These are phyloP conservation scores for Nymphalis polychloros DNA, from an alignment of 2,888 invertebrate species.

Conservation along the genomic window DNA sequence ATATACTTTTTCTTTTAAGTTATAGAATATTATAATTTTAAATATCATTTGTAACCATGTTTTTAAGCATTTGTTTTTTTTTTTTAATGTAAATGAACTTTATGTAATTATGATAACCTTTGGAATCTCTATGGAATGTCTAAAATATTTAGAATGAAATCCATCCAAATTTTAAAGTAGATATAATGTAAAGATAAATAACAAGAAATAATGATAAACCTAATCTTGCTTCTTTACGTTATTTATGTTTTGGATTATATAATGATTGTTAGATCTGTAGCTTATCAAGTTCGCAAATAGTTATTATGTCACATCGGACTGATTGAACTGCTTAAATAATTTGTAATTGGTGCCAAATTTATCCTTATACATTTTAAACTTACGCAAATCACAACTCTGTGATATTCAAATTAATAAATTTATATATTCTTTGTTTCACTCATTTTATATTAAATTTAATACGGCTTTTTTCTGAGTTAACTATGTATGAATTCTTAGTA, in stretches of 20 bases:
- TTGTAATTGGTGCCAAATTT: slow-evolving; percentile 24
- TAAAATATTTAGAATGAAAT: not conserved
- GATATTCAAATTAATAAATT: not conserved
- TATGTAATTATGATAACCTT: no score
- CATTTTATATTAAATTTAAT: not conserved
- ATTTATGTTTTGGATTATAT: not conserved
- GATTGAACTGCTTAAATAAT: slow-evolving; percentile 4
- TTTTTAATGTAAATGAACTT: no score
- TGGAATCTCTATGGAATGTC: not conserved
- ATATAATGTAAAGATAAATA: not conserved
- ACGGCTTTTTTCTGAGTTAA: not conserved
- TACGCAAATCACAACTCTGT: not conserved
- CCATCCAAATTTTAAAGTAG: slow-evolving; percentile 7
- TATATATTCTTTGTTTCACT: not conserved
- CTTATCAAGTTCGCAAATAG: not conserved
- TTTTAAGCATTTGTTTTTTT: no score
- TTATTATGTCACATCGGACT: not conserved
- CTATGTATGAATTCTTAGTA: not conserved
- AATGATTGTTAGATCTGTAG: not conserved
- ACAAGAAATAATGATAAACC: not conserved
- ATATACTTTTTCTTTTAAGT: no score
- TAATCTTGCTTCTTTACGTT: slow-evolving; percentile 1
- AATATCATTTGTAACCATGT: no score
- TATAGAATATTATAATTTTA: no score
- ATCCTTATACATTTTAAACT: no score